Conservation (phyloP, 1,140 invertebrate genomes). For the Hestina assimilis region DNA sequence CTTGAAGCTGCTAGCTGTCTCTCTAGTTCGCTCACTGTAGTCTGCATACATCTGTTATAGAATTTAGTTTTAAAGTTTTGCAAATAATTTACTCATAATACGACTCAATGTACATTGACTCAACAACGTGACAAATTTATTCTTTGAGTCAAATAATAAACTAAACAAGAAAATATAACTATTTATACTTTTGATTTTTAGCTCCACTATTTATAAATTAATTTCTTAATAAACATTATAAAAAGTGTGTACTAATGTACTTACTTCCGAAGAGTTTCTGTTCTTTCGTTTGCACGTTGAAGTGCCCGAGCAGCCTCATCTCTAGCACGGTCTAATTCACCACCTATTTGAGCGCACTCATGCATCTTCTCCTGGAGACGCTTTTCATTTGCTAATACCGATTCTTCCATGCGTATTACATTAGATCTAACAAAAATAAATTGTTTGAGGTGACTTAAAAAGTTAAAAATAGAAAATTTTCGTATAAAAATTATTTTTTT, state of each 20-base stretch:
- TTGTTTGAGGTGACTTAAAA: background rate
- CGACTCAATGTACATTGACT: too few relatives aligned
- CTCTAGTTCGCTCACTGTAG: slow-evolving; percentile 82
- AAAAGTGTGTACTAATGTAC: too few relatives aligned
- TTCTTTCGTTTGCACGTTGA: slow-evolving; percentile 82
- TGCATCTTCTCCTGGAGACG: slow-evolving; percentile 78
- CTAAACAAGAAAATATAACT: background rate
- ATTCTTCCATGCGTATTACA: slow-evolving; percentile 67
- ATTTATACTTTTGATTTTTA: too few relatives aligned
- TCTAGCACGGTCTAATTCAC: slow-evolving; percentile 83
- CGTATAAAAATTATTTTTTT: too few relatives aligned
- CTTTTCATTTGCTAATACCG: slow-evolving; percentile 77
- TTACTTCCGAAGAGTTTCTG: slow-evolving; percentile 77
- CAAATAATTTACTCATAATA: too few relatives aligned
- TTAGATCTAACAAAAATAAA: slow-evolving; percentile 45
- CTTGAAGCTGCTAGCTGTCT: slow-evolving; percentile 81
- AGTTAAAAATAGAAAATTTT: too few relatives aligned
- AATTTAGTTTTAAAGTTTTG: background rate
- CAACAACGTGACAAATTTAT: too few relatives aligned
- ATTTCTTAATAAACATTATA: too few relatives aligned
- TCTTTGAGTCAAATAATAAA: too few relatives aligned
- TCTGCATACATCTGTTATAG: slow-evolving; percentile 73
- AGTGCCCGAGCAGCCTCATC: slow-evolving; percentile 86
- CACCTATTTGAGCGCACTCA: slow-evolving; percentile 80
- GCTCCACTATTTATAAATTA: too few relatives aligned